phyloP scores from a whole-genome alignment of 1,140 invertebrate species.

The Protaetia brevitarsis region DNA sequence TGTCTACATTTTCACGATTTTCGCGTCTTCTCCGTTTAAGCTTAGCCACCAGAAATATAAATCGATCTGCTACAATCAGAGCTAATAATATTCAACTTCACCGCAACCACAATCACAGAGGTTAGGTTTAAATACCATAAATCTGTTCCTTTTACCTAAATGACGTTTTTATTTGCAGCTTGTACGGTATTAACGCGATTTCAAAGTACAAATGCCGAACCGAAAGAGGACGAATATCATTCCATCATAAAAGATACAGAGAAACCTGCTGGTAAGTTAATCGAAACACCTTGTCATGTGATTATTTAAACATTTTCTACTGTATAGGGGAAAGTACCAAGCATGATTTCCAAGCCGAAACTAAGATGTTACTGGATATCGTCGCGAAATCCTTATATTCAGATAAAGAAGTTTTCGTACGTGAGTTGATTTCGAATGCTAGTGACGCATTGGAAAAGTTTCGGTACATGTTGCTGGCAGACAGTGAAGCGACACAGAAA shows the following conservation, averaged over 20 bases:
- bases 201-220: constrained; percentile 22
- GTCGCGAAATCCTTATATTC: constrained; percentile 96
- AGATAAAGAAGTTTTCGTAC: constrained; percentile 95
- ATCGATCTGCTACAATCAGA: not conserved
- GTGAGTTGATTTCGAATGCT: constrained; percentile 94
- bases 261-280: constrained; percentile 55
- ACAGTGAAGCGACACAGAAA: constrained; percentile 42
- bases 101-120: not conserved
- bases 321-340: constrained; percentile 52
- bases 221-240: constrained; percentile 47
- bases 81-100: not conserved
- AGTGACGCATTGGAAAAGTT: constrained; percentile 97
- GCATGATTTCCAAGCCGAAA: constrained; percentile 95
- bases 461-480: constrained; percentile 64
- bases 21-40: constrained; percentile 3
- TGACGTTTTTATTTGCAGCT: not conserved
- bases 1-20: constrained; percentile 14
- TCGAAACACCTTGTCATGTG: too few relatives aligned
- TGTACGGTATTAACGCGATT: constrained; percentile 19
- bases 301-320: constrained; percentile 19
- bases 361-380: constrained; percentile 91
- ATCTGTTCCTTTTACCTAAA: not conserved
- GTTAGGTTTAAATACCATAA: not conserved
- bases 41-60: not conserved
- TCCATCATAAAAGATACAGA: constrained; percentile 56